These are phyloP conservation scores for Sebastes baramenuke DNA, from an alignment of 2,797 vertebrate genomes.

Conservation along the genomic window DNA sequence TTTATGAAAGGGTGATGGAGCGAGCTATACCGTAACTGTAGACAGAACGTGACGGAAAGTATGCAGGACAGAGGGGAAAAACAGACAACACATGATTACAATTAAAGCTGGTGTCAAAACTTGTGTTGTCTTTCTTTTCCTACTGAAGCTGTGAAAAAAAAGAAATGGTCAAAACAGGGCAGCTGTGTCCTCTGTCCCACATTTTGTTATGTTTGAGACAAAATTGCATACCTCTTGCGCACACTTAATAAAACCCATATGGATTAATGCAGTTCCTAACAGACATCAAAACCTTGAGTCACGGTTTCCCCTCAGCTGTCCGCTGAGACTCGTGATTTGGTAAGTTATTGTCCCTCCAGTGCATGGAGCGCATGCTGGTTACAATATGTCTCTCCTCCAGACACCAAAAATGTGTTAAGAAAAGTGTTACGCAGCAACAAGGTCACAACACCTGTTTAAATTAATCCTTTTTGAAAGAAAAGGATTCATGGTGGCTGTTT, in stretches of 20 bases:
- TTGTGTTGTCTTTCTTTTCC: not conserved
- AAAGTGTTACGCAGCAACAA: not conserved
- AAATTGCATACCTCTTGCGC: not conserved
- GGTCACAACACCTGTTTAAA: not conserved
- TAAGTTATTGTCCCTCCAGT: constrained; percentile 8
- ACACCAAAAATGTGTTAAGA: constrained; percentile 8
- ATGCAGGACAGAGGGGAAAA: not conserved
- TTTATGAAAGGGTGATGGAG: not conserved
- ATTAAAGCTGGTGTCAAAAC: not conserved
- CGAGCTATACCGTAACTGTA: not conserved
- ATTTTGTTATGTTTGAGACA: constrained; percentile 3
- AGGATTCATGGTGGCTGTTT: too few species aligned
- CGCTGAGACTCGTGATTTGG: not conserved
- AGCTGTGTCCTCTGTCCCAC: constrained; percentile 21
- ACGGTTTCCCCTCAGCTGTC: constrained; percentile 26
- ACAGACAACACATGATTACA: constrained; percentile 12
- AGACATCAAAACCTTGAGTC: constrained; percentile 2
- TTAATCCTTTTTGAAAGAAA: not conserved
- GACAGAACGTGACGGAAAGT: not conserved
- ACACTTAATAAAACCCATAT: constrained; percentile 1
- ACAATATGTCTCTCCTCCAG: not conserved
- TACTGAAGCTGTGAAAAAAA: constrained; percentile 12
- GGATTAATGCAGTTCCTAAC: not conserved
- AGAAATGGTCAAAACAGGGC: not conserved
- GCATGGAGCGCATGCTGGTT: not conserved